Percentiles rank a stretch among this genome's conserved stretches.
Evolutionary conservation across 2,888 invertebrate species (phyloP).

Genomic region (Microchrysa polita): DNA sequence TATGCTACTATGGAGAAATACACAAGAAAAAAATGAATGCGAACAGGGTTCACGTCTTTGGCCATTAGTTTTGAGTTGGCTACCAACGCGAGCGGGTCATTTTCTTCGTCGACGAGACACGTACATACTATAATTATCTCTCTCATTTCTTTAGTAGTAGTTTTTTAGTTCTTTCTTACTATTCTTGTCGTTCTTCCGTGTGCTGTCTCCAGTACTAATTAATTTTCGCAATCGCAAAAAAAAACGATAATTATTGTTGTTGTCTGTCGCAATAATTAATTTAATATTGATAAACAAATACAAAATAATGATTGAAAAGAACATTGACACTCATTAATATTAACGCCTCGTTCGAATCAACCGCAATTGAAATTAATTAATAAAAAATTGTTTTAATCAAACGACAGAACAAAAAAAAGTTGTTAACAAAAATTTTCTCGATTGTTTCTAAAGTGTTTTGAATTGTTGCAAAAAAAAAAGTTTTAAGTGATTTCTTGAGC

Average conservation of each 20-base stretch:
- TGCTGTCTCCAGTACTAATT: constrained; percentile 26
- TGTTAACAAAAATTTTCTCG: constrained; percentile 50
- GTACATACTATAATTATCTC: too few species aligned
- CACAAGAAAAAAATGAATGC: constrained; percentile 18
- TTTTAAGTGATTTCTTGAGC: constrained; percentile 31
- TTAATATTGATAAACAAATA: constrained; percentile 30
- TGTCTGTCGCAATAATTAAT: constrained; percentile 38
- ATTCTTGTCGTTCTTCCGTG: background rate
- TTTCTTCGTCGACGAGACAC: constrained; percentile 65
- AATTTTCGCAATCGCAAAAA: constrained; percentile 6
- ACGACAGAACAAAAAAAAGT: constrained; percentile 10
- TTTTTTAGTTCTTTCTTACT: constrained; percentile 20
- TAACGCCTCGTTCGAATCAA: background rate
- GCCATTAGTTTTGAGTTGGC: constrained; percentile 65
- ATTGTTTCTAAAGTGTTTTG: constrained; percentile 39
- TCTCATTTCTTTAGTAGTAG: constrained; percentile 10
- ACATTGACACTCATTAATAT: constrained; percentile 26
- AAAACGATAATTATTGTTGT: constrained; percentile 20
- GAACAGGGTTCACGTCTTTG: constrained; percentile 27
- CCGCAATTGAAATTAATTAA: background rate
- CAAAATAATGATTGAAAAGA: constrained; percentile 26
- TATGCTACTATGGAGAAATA: constrained; percentile 3
- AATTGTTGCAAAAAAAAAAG: background rate
- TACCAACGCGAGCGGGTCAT: constrained; percentile 67
- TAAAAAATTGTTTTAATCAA: constrained; percentile 30